These are phyloP conservation scores for Drosophila longiperda DNA, from an alignment of 2,888 invertebrate species.

Conservation along the genomic window DNA sequence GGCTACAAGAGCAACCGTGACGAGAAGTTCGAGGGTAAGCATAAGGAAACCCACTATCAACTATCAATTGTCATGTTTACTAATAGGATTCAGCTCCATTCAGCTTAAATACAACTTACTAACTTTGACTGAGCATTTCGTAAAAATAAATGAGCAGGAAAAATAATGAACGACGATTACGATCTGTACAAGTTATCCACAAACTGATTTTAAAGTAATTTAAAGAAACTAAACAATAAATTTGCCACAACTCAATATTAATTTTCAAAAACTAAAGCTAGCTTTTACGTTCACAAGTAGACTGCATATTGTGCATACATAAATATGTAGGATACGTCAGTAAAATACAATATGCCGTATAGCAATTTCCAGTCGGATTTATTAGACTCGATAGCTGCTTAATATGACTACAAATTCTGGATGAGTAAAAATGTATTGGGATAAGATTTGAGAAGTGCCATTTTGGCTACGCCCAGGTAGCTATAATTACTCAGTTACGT, in stretches of 20 bases:
- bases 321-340: not conserved
- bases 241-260: not conserved
- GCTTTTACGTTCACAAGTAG: not conserved
- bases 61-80: not conserved
- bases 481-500: slow-evolving; percentile 5
- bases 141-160: not conserved
- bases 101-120: not conserved
- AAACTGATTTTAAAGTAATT: not conserved
- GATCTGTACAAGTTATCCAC: not conserved
- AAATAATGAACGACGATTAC: not conserved
- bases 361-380: not conserved
- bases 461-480: slow-evolving; percentile 49
- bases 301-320: not conserved
- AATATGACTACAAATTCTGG: slow-evolving; percentile 24
- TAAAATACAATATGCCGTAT: too few relatives aligned
- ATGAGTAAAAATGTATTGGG: slow-evolving; percentile 16
- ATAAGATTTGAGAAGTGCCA: slow-evolving; percentile 62
- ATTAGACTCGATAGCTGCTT: not conserved
- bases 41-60: not conserved
- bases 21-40: slow-evolving; percentile 83
- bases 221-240: not conserved
- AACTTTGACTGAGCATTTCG: not conserved
- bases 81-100: not conserved
- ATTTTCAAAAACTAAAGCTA: not conserved
- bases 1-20: slow-evolving; percentile 73